Conservation (phyloP, 2,113 vertebrate genomes). For the Brachyistius frenatus region DNA sequence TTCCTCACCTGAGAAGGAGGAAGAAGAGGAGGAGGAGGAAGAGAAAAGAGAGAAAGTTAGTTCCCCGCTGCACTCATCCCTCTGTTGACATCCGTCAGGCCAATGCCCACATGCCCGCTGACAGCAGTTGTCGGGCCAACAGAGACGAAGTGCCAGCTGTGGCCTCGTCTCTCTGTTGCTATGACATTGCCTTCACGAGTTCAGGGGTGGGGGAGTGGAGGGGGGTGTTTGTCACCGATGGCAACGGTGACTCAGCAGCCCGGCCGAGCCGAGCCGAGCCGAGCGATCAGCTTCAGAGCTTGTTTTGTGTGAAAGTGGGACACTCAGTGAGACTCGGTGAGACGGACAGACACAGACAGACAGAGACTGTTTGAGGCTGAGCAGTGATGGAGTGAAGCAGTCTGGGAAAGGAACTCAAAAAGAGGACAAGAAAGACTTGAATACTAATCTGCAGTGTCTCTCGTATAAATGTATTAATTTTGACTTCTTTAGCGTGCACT, state of each 20-base stretch:
- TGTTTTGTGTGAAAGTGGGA: slow-evolving; percentile 31
- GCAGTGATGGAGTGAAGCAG: neutral
- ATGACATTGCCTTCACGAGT: slow-evolving; percentile 8
- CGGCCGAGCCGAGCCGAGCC: neutral
- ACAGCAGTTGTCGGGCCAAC: slow-evolving; percentile 45
- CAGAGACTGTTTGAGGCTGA: neutral
- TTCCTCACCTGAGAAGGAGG: slow-evolving; percentile 90
- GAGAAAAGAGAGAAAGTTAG: neutral
- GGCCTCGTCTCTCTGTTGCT: slow-evolving; percentile 54
- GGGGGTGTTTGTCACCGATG: neutral
- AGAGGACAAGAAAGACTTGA: neutral
- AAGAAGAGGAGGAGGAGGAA: neutral
- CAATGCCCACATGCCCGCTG: slow-evolving; percentile 25
- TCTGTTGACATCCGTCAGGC: slow-evolving; percentile 42
- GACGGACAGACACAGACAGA: neutral
- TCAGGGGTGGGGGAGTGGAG: too few species aligned
- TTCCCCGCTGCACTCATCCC: slow-evolving; percentile 12
- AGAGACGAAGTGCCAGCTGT: slow-evolving; percentile 44
- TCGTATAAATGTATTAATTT: neutral
- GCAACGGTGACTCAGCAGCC: slow-evolving; percentile 50
- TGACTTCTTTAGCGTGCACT: neutral
- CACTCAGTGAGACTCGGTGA: neutral
- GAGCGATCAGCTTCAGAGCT: slow-evolving; percentile 1
- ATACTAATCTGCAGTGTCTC: neutral
- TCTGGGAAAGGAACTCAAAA: too few species aligned